A percentile compares a stretch with the other conserved stretches of the same genome.
Conservation (phyloP, 2,113 vertebrate species). For the Colinus virginianus region DNA sequence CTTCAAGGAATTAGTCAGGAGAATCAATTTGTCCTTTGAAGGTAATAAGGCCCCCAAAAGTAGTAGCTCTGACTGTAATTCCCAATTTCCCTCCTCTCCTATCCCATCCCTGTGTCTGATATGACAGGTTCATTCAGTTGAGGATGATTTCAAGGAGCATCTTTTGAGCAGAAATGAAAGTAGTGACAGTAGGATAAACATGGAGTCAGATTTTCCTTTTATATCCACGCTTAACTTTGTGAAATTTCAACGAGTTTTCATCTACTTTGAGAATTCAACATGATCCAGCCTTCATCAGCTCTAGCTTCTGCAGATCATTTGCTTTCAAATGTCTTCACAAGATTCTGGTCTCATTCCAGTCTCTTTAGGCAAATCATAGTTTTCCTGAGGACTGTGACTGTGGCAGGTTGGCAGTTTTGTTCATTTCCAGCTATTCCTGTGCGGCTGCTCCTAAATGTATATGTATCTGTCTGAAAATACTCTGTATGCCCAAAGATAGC, state of each 20-base stretch:
- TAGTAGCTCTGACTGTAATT: neutral
- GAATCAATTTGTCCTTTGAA: neutral
- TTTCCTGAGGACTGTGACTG: neutral
- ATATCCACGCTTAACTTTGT: neutral
- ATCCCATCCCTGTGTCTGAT: neutral
- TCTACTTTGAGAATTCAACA: neutral
- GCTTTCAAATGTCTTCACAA: neutral
- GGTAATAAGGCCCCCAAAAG: neutral
- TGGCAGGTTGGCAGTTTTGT: neutral
- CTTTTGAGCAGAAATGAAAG: neutral
- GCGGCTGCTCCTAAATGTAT: neutral
- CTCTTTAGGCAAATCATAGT: neutral
- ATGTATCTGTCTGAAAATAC: neutral
- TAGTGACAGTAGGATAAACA: too few species aligned
- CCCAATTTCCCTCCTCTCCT: neutral
- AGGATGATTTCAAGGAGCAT: neutral
- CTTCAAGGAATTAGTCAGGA: too few species aligned
- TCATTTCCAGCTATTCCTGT: neutral
- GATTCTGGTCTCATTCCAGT: neutral
- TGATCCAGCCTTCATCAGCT: neutral
- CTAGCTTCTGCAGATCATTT: neutral
- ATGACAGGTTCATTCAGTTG: neutral
- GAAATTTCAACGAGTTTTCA: neutral
- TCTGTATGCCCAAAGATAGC: neutral
- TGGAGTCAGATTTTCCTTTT: neutral